Evolutionary conservation across 2,113 vertebrate species (phyloP), one percentile per base, ranked within the genome.

Genomic region (Verasper variegatus): DNA sequence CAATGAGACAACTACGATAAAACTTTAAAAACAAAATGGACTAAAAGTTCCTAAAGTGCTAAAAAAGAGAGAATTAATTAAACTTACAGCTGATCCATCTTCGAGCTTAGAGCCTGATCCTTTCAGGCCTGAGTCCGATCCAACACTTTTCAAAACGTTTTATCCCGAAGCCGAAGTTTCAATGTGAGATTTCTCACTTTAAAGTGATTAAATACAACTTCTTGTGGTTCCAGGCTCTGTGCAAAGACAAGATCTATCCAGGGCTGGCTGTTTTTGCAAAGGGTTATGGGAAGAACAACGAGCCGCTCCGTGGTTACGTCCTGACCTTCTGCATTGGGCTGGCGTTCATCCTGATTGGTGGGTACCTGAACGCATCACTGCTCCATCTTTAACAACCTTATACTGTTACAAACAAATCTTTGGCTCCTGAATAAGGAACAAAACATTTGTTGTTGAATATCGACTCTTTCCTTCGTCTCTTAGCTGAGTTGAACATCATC

Each of bases 261-360:
- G 97, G 96, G 51, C 94, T 99, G 80, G 92, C 94, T 9, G 86
- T 98, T 89, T 99, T 99, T 92, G 96, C 97, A 56, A 98, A 97
- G 92, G 98, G 98, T 56, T 98, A 99, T 71, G 98, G 97, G 70
- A 98, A 97, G 87, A 99, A 99, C 92, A 99, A 99, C 40, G 98
- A 99, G 84, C 98, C 97, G 51, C 94, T 99, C 51, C 96, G 98
- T 77, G 98, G 96, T 52, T 99, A 99, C 67, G 92, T 98, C 80
- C 93, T 99, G 74, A 99, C 98, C 69, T 99, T 98, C 91, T 86
- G 95, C 91, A 99, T 99, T 84, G 97, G 96, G 67, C 95, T 99
- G 76, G 97, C 97, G 89, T 99, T 99, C 94, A 98, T 99, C 89
- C 91, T 99, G 64, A 98, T 99, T 65, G 98, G 98, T 99, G 84